A percentile compares a stretch with the other conserved stretches of the same genome.
These are phyloP conservation scores for Zoanthus gigantus DNA, from an alignment of 92 coral and sea anemone genomes.

Conservation along the genomic window DNA sequence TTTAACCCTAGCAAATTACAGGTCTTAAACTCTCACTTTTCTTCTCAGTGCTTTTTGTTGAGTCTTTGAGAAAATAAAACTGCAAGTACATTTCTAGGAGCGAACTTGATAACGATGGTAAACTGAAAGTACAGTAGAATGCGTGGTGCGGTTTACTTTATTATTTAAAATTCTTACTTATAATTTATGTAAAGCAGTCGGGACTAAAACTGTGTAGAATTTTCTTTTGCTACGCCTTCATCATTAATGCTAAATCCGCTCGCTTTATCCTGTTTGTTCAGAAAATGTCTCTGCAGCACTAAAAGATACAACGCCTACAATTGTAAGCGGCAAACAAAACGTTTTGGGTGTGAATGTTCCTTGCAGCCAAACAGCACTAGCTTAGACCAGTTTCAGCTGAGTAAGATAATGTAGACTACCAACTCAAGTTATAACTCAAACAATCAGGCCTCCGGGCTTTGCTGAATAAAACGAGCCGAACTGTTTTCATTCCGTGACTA, in stretches of 20 bases:
- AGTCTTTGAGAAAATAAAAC: no score
- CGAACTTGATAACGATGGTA: no score
- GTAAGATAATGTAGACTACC: not conserved
- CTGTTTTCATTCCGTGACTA: no score
- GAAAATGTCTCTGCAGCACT: slow-evolving; percentile 1
- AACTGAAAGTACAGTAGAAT: no score
- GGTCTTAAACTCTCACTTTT: no score
- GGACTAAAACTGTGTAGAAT: not conserved
- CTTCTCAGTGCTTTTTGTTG: no score
- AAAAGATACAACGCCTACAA: not conserved
- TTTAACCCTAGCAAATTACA: no score
- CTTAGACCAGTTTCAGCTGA: slow-evolving; percentile 27
- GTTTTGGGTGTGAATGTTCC: not conserved
- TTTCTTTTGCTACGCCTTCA: not conserved
- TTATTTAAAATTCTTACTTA: no score
- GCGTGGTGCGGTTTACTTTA: no score
- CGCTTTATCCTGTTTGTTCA: not conserved
- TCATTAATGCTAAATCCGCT: not conserved
- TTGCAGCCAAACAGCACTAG: not conserved
- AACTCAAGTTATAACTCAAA: not conserved
- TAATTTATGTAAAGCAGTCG: no score
- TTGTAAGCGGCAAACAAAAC: not conserved
- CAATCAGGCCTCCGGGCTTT: not conserved
- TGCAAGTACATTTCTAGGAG: no score
- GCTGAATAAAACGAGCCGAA: not conserved